phyloP scores from a whole-genome alignment of 2,797 vertebrate species.

The Peromyscus nudipes region DNA sequence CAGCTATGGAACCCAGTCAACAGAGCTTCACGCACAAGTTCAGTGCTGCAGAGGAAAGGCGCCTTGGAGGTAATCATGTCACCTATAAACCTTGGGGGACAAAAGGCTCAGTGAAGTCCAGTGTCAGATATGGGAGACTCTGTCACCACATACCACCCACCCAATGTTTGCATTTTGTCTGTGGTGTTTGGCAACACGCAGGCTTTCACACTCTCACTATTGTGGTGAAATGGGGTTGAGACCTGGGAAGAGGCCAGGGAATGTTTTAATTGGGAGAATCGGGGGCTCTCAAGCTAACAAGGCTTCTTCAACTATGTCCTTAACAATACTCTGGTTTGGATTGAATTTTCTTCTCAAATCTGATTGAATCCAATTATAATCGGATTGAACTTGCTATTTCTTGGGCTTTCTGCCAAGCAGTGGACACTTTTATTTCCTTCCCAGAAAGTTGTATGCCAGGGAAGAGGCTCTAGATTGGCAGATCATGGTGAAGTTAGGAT shows the following conservation, averaged over 20 bases:
- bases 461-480: constrained; percentile 65
- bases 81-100: neutral
- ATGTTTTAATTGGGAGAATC: constrained; percentile 36
- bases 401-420: constrained; percentile 71
- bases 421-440: constrained; percentile 58
- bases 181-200: neutral
- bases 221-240: neutral
- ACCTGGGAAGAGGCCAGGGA: neutral
- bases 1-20: neutral
- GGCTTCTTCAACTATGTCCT: constrained; percentile 61
- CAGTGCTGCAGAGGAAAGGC: neutral
- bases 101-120: neutral
- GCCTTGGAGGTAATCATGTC: neutral
- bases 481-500: neutral
- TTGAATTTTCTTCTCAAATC: constrained; percentile 78
- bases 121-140: neutral
- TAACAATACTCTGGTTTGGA: constrained; percentile 66
- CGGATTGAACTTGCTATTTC: constrained; percentile 74
- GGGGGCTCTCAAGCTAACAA: constrained; percentile 47
- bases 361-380: constrained; percentile 79
- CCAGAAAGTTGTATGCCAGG: constrained; percentile 70
- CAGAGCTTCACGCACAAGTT: neutral
- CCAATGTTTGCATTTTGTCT: neutral
- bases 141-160: neutral
- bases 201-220: neutral